A percentile compares a stretch with the other conserved stretches of the same genome.
These are phyloP conservation scores for Tyto alba DNA, from an alignment of 2,113 vertebrate genomes.

Conservation along the genomic window DNA sequence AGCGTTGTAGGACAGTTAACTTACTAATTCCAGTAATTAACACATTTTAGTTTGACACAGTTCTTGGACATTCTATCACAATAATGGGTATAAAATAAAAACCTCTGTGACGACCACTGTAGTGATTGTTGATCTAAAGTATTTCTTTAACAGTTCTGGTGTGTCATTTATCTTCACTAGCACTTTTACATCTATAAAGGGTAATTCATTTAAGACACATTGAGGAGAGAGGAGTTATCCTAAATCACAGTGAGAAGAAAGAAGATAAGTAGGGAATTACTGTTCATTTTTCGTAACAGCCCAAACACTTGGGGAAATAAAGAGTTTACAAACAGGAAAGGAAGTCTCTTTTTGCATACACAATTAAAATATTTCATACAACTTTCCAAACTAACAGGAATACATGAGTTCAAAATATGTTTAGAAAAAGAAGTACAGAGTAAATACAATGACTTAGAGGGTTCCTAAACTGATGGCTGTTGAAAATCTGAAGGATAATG, in stretches of 20 bases:
- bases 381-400: not conserved
- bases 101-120: accelerated
- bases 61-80: not conserved
- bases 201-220: not conserved
- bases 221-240: not conserved
- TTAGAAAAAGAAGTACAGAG: not conserved
- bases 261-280: not conserved
- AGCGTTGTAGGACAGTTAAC: not conserved
- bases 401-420: not conserved
- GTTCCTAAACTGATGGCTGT: not conserved
- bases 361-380: not conserved
- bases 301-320: not conserved
- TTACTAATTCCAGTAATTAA: not conserved
- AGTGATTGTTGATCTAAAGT: not conserved
- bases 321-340: not conserved
- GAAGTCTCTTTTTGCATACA: not conserved
- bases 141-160: not conserved
- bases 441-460: not conserved
- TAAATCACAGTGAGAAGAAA: not conserved
- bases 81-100: not conserved
- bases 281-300: not conserved
- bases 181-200: not conserved
- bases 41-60: not conserved
- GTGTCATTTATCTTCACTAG: not conserved
- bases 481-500: not conserved